A percentile compares a stretch with the other conserved stretches of the same genome.
Conservation (phyloP, 1,140 invertebrate species). For the Heliconius hermathena region DNA sequence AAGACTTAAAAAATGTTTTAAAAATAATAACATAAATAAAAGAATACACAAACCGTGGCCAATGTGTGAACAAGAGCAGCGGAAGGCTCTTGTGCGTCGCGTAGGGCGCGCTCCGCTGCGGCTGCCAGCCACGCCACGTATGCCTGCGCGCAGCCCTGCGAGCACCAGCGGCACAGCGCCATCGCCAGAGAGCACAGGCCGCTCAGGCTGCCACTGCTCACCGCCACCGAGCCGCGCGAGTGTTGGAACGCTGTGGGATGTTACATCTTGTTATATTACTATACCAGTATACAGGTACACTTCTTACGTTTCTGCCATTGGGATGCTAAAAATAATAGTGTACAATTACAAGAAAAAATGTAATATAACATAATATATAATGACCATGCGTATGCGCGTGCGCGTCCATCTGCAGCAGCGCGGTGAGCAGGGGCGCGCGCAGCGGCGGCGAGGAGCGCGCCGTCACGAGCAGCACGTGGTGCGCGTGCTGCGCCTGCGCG, state of each 20-base stretch:
- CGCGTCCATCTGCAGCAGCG: constrained; percentile 59
- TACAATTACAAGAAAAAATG: no score
- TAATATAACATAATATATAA: neutral
- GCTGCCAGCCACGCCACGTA: constrained; percentile 66
- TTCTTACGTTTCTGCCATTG: no score
- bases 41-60: constrained; percentile 49
- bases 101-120: constrained; percentile 57
- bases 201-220: constrained; percentile 79
- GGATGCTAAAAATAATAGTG: no score
- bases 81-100: constrained; percentile 50
- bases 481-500: constrained; percentile 48
- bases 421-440: constrained; percentile 50
- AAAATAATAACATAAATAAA: neutral
- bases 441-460: constrained; percentile 52
- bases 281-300: no score
- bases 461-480: constrained; percentile 54
- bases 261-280: no score
- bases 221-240: constrained; percentile 23
- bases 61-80: constrained; percentile 67
- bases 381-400: constrained; percentile 56
- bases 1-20: no score
- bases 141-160: constrained; percentile 63
- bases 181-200: constrained; percentile 91
- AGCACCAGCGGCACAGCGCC: constrained; percentile 86
- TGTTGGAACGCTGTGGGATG: constrained; percentile 60